Evolutionary conservation across 2,797 vertebrate genomes (phyloP).

Genomic region (Sylvia borin): DNA sequence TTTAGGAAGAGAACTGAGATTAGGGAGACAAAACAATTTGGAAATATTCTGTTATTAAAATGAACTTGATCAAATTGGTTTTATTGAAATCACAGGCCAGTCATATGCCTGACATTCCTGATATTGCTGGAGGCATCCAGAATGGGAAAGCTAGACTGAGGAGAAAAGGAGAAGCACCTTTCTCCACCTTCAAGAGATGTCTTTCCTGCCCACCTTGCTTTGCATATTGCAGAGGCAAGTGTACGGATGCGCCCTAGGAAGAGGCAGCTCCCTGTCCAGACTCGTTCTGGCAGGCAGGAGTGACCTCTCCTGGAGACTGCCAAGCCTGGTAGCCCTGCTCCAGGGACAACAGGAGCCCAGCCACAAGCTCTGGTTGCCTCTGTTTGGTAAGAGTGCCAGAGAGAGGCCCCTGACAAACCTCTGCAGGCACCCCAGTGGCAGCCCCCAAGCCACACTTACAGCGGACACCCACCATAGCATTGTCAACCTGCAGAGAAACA

Average conservation of each 20-base stretch:
- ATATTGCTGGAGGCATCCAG: background rate
- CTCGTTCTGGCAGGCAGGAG: slow-evolving; percentile 6
- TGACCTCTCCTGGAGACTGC: slow-evolving; percentile 61
- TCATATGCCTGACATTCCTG: background rate
- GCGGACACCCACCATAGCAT: rapidly evolving
- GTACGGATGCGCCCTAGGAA: rapidly evolving
- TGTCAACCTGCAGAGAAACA: background rate
- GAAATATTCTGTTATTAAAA: background rate
- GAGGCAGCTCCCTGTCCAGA: background rate
- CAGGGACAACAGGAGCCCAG: background rate
- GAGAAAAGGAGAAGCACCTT: background rate
- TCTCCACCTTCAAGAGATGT: background rate
- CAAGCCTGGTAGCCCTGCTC: background rate
- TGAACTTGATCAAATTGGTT: background rate
- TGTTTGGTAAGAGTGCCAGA: background rate
- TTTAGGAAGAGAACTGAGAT: background rate
- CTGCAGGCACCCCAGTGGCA: background rate
- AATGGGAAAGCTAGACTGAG: background rate
- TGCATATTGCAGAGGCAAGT: rapidly evolving
- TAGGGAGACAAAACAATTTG: background rate
- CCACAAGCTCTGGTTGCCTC: background rate
- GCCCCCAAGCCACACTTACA: background rate
- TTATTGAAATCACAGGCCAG: background rate
- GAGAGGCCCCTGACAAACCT: background rate
- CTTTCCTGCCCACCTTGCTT: background rate